These are phyloP conservation scores for Galeopterus variegatus DNA, from an alignment of 2,113 vertebrate genomes.

Conservation along the genomic window DNA sequence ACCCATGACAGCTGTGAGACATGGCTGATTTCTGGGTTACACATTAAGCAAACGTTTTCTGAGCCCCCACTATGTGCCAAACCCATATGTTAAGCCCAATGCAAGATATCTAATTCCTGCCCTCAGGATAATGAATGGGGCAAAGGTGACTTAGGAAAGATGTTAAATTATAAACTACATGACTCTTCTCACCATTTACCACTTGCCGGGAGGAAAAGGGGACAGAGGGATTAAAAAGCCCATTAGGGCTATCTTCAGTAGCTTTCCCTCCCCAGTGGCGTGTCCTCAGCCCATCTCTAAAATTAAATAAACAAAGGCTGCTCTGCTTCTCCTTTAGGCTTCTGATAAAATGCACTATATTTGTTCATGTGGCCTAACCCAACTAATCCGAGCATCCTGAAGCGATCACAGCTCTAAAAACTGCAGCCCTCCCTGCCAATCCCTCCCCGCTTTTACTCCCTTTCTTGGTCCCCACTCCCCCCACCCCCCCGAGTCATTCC, in stretches of 20 bases:
- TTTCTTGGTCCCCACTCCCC: slow-evolving; percentile 31
- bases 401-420: slow-evolving; percentile 62
- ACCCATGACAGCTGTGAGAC: background rate
- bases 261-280: slow-evolving; percentile 22
- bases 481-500: slow-evolving; percentile 76
- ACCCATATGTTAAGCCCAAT: background rate
- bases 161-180: slow-evolving; percentile 71
- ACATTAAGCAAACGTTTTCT: slow-evolving; percentile 26
- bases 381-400: slow-evolving; percentile 62
- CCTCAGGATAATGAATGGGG: background rate
- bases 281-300: slow-evolving; percentile 54
- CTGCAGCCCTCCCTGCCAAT: background rate
- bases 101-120: slow-evolving; percentile 75
- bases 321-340: slow-evolving; percentile 54
- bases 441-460: background rate
- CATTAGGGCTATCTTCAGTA: slow-evolving; percentile 67
- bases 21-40: slow-evolving; percentile 8
- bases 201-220: slow-evolving; percentile 61
- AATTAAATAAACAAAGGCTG: slow-evolving; percentile 68
- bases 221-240: slow-evolving; percentile 68
- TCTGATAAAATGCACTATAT: slow-evolving; percentile 66
- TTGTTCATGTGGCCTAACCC: slow-evolving; percentile 73
- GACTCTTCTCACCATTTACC: slow-evolving; percentile 33
- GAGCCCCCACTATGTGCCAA: slow-evolving; percentile 28
- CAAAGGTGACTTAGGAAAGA: slow-evolving; percentile 55